Percentiles rank a stretch among this genome's conserved stretches.
Evolutionary conservation across 2,888 invertebrate genomes (phyloP).

Genomic region (Trissolcus japonicus): DNA sequence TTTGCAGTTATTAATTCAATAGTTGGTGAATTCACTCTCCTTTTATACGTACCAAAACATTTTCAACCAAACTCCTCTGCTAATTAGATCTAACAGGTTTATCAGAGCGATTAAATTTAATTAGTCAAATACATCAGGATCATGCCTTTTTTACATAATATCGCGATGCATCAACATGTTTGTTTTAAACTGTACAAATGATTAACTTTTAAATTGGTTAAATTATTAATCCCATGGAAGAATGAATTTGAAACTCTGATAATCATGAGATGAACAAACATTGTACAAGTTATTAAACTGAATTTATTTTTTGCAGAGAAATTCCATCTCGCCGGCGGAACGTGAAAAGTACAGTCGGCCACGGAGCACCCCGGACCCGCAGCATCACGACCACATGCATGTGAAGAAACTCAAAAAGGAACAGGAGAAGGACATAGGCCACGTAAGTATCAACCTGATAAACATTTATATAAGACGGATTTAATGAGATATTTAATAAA

Average conservation of each 20-base stretch:
- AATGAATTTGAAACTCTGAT: no score
- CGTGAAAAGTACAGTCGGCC: constrained; percentile 86
- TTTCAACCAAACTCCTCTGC: no score
- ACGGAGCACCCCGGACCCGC: constrained; percentile 85
- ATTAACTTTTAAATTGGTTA: no score
- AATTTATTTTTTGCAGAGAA: constrained; percentile 80
- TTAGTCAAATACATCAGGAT: no score
- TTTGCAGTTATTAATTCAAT: constrained; percentile 46
- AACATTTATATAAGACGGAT: constrained; percentile 12
- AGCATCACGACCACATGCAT: constrained; percentile 82
- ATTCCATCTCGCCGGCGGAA: constrained; percentile 88
- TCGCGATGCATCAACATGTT: no score
- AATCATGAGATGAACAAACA: no score
- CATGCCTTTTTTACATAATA: not conserved
- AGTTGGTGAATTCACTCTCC: constrained; percentile 15
- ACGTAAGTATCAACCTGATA: constrained; percentile 79
- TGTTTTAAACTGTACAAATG: no score
- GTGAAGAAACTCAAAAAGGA: constrained; percentile 82
- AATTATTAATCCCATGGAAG: no score
- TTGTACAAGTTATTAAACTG: not conserved
- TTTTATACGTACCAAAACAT: no score
- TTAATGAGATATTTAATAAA: constrained; percentile 16
- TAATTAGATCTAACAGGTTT: no score
- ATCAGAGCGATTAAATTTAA: not conserved
- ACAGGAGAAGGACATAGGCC: constrained; percentile 89